phyloP scores from a whole-genome alignment of 2,797 vertebrate species.

The Lepus townsendii region DNA sequence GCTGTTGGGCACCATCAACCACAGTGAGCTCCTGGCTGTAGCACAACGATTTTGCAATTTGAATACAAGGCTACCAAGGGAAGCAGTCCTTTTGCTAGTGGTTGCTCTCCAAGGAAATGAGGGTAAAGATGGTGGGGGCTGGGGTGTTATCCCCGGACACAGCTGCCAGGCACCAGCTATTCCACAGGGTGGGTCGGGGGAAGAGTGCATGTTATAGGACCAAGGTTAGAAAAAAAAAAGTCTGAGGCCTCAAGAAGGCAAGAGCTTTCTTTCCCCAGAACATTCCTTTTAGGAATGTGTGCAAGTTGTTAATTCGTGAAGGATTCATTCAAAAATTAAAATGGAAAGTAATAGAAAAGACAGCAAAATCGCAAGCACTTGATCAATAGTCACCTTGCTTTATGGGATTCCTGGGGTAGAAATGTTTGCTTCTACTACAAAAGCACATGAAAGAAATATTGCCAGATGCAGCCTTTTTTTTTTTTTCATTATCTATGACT shows the following conservation, averaged over 20 bases:
- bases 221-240: neutral
- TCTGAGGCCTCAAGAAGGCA: neutral
- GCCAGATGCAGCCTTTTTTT: neutral
- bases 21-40: neutral
- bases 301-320: neutral
- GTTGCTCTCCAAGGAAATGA: neutral
- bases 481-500: constrained; percentile 39
- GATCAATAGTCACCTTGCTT: constrained; percentile 29
- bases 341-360: neutral
- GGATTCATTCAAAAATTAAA: neutral
- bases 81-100: neutral
- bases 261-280: constrained; percentile 1
- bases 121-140: fast-evolving
- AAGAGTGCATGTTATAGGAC: neutral
- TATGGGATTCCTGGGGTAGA: neutral
- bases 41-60: neutral
- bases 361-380: neutral
- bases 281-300: neutral
- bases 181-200: neutral
- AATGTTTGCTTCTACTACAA: constrained; percentile 44
- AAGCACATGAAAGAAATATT: constrained; percentile 55
- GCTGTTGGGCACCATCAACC: neutral
- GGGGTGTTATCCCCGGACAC: fast-evolving
- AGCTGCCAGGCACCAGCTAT: too few species aligned
- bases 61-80: neutral